Base-by-base conservation (phyloP, 2,113 vertebrate genomes). In the Scalopus aquaticus region DNA sequence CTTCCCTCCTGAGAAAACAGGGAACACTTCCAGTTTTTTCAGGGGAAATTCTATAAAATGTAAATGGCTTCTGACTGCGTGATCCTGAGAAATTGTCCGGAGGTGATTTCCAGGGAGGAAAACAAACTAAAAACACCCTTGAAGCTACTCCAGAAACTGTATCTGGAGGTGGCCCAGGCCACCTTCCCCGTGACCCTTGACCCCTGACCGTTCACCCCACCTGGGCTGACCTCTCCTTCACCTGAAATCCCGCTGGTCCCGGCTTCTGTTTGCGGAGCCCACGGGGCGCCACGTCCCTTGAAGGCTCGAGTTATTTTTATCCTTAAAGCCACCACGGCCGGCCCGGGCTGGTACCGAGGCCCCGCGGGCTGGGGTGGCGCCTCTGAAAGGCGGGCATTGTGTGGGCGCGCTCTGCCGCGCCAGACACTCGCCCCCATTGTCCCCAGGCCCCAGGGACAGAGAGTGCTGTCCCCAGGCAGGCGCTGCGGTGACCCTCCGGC, bases 381-480 rank as follows among this genome's bases (percentile, higher is more conserved):
- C 88, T 46, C 97, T 99, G 98, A 99, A 99, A 99, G 99, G 98
- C 98, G 96, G 96, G 98, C 98, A 99, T 99, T 99, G 99, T 99
- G 97, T 97, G 44, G 98, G 97, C 96, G 97, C 95, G 98, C 98
- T 96, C 98, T 98, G 98, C 96, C 95, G 98, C 98, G 98, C 98
- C 98, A 98, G 98, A 98, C 97, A 98, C 97, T 99, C 98, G 98
- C 98, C 98, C 98, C 99, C 98, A 99, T 99, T 99, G 99, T 99
- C 98, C 98, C 98, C 94, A 95, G 2, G 94, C 49, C 97, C 97
- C 97, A 95, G 96, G 97, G 97, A 98, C 97, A 97, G 95, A 95
- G 91, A 97, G 97, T 92, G 46, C 97, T 95, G 80, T 54, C 51
- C 51, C 49, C 51, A 3, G 51, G 6, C 82, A 74, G 76, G 98